Percentiles rank a stretch among this genome's conserved stretches.
Evolutionary conservation across 35 echinoderm and acorn worm genomes (phyloP).

Genomic region (Chiridota heheva): DNA sequence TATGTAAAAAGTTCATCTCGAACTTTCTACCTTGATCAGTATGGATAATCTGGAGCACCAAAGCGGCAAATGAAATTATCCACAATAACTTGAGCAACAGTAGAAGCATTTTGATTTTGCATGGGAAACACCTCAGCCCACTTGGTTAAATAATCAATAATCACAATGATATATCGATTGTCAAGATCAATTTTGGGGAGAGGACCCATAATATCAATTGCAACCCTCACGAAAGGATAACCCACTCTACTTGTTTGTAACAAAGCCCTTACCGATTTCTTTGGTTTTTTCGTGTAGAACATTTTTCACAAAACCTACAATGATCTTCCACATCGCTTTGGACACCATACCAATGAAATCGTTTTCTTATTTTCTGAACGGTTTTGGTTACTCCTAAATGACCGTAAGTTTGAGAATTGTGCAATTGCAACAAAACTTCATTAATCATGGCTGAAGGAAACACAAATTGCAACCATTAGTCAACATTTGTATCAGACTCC

Average conservation of each 20-base stretch:
- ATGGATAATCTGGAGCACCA: constrained; percentile 46
- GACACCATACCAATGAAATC: constrained; percentile 17
- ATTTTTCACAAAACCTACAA: not conserved
- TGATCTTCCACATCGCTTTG: not conserved
- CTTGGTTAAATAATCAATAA: constrained; percentile 54
- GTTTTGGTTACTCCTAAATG: constrained; percentile 46
- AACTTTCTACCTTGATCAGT: constrained; percentile 58
- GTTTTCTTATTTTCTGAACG: constrained; percentile 13
- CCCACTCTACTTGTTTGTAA: not conserved
- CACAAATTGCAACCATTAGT: not conserved
- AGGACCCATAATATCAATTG: constrained; percentile 51
- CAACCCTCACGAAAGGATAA: constrained; percentile 31
- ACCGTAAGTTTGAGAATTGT: constrained; percentile 13
- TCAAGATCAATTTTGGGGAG: constrained; percentile 28
- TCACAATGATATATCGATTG: constrained; percentile 41
- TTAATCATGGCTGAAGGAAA: not conserved
- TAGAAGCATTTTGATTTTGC: constrained; percentile 37
- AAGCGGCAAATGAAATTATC: constrained; percentile 48
- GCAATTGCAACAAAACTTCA: not conserved
- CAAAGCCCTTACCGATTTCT: not conserved
- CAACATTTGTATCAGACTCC: constrained; percentile 22
- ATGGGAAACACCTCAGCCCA: constrained; percentile 52
- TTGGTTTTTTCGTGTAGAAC: not conserved
- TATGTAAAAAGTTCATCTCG: constrained; percentile 43
- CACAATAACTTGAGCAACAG: constrained; percentile 25